Percentiles rank a stretch among this genome's conserved stretches.
Conservation (phyloP, 1,140 invertebrate species). For the Meloidogyne floridensis region DNA sequence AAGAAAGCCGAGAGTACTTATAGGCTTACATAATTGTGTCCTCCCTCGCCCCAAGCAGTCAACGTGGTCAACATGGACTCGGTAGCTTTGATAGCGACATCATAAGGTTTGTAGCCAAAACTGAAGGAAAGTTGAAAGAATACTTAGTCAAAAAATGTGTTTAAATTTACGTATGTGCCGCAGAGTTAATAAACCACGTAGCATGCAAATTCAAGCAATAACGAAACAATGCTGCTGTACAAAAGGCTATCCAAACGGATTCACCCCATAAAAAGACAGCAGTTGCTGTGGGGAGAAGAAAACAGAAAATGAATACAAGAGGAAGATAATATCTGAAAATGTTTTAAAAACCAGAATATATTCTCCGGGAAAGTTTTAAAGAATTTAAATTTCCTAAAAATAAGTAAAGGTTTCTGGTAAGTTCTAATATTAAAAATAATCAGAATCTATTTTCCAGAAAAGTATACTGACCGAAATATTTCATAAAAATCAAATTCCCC, state of each 20-base stretch:
- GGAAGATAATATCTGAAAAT: conserved; percentile 76
- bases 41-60: conserved; percentile 46
- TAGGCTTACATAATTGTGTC: conserved; percentile 38
- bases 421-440: too few species aligned
- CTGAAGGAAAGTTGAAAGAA: conserved; percentile 66
- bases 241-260: conserved; percentile 77
- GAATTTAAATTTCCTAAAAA: too few species aligned
- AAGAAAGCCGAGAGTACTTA: conserved; percentile 10
- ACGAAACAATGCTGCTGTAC: conserved; percentile 80
- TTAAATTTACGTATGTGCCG: conserved; percentile 36
- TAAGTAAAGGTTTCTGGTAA: too few species aligned
- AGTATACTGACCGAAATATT: too few species aligned
- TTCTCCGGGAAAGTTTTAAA: neutral
- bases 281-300: conserved; percentile 81
- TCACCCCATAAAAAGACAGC: conserved; percentile 85
- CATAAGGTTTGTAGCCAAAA: conserved; percentile 87
- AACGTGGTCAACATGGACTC: conserved; percentile 64
- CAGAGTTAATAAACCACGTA: conserved; percentile 87
- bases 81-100: conserved; percentile 73
- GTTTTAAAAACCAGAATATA: neutral
- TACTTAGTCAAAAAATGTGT: neutral
- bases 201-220: conserved; percentile 84
- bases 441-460: too few species aligned
- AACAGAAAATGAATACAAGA: conserved; percentile 80
- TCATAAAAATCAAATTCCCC: too few species aligned